Percentiles rank a stretch among this genome's conserved stretches.
phyloP scores from a whole-genome alignment of 2,113 vertebrate species.

The Quiscalus mexicanus region DNA sequence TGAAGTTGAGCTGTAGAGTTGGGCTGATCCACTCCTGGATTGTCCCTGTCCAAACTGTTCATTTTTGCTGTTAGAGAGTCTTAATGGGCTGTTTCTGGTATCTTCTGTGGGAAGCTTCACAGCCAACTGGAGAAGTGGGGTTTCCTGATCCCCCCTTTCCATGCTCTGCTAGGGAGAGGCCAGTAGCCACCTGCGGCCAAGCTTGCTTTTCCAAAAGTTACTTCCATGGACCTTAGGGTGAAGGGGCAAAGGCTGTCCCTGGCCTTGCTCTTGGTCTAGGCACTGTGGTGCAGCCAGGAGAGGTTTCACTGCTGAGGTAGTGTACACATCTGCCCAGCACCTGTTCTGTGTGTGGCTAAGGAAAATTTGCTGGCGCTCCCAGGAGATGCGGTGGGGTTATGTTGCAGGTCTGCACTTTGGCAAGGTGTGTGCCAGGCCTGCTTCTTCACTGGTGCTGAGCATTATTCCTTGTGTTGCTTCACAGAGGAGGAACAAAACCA shows the following conservation, averaged over 20 bases:
- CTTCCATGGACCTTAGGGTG: neutral
- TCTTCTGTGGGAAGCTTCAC: neutral
- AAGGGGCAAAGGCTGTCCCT: neutral
- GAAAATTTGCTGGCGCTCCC: neutral
- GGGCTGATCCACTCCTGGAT: neutral
- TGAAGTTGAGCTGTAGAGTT: neutral
- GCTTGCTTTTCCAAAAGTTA: neutral
- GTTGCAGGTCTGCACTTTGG: neutral
- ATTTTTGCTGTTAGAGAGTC: neutral
- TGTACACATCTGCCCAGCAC: accelerated
- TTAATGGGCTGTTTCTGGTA: neutral
- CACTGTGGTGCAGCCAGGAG: neutral
- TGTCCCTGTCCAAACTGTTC: neutral
- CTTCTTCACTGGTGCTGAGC: accelerated
- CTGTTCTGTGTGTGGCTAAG: accelerated
- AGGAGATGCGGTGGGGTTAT: accelerated
- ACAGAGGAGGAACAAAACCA: neutral
- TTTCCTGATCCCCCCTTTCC: neutral
- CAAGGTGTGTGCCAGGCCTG: neutral
- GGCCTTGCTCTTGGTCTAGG: neutral
- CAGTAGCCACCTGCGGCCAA: neutral
- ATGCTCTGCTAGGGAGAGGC: neutral
- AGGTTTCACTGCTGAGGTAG: neutral
- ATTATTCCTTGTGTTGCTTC: neutral
- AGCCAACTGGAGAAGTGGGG: neutral